These are phyloP conservation scores for Polyergus mexicanus DNA, from an alignment of 1,140 invertebrate genomes.

Conservation along the genomic window DNA sequence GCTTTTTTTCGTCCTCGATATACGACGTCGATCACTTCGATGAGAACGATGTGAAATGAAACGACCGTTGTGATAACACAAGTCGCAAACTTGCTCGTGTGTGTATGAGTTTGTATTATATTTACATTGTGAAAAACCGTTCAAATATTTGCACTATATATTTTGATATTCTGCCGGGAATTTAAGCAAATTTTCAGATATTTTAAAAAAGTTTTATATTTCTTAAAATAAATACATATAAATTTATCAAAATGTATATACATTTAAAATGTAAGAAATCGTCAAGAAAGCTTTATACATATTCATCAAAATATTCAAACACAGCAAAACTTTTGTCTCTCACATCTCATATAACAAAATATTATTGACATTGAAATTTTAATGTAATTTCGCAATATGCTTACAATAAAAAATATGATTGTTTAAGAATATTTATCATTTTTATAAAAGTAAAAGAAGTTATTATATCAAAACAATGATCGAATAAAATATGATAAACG, in stretches of 20 bases:
- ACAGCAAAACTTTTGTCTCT: not conserved
- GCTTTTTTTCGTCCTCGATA: slow-evolving; percentile 66
- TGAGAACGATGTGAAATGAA: slow-evolving; percentile 37
- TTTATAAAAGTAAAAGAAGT: not conserved
- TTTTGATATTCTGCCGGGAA: no score
- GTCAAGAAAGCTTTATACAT: not conserved
- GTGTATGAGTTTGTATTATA: not conserved
- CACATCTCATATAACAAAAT: not conserved
- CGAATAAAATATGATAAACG: not conserved
- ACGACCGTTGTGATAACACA: slow-evolving; percentile 6
- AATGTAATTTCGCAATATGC: not conserved
- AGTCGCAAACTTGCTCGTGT: not conserved
- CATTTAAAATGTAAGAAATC: not conserved
- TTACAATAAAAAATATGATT: not conserved
- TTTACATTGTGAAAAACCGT: no score
- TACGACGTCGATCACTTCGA: slow-evolving; percentile 9
- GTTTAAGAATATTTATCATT: not conserved
- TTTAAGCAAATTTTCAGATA: no score
- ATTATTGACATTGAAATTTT: not conserved
- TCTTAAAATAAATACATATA: no score
- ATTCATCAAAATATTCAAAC: not conserved
- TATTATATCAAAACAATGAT: not conserved
- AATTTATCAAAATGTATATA: not conserved
- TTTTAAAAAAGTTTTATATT: no score
- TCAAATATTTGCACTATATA: no score